Conservation (phyloP, 2,888 invertebrate genomes). For the Lepas anatifera region DNA sequence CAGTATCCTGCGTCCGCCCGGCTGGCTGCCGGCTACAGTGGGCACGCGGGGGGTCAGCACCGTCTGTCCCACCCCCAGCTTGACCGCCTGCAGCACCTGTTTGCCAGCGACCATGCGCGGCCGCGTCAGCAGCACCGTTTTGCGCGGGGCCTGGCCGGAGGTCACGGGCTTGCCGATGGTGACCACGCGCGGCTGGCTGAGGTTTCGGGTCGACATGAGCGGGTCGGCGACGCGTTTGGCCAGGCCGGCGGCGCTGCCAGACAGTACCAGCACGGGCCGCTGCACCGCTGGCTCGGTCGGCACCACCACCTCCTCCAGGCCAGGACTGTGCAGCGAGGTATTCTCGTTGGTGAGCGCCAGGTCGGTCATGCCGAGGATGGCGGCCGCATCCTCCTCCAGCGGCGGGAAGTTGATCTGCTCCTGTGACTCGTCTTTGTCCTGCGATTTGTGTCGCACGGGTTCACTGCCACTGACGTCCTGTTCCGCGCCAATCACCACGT, state of each 20-base stretch:
- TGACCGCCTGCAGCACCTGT: conserved; percentile 7
- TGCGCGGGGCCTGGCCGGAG: not conserved
- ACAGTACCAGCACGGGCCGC: not conserved
- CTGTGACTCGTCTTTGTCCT: not conserved
- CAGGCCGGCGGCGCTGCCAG: not conserved
- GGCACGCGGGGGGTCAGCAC: not conserved
- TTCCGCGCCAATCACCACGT: not conserved
- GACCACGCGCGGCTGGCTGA: conserved; percentile 12
- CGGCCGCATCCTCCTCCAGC: conserved; percentile 11
- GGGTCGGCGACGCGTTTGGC: not conserved
- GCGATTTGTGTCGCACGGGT: not conserved
- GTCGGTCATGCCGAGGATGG: conserved; percentile 4
- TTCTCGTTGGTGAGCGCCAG: conserved; percentile 7
- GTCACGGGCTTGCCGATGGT: conserved; percentile 8
- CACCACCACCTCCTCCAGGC: not conserved
- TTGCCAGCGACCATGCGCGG: conserved; percentile 7
- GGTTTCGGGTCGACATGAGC: not conserved
- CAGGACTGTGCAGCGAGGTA: not conserved
- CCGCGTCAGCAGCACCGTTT: conserved; percentile 11
- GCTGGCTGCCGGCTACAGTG: not conserved
- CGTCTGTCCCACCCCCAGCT: conserved; percentile 1
- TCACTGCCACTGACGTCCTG: not conserved
- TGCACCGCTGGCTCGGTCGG: not conserved
- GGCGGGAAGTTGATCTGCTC: conserved; percentile 6
- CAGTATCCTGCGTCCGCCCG: no score